These are phyloP conservation scores for Cotesia glomerata DNA, from an alignment of 1,140 invertebrate genomes.

Conservation along the genomic window DNA sequence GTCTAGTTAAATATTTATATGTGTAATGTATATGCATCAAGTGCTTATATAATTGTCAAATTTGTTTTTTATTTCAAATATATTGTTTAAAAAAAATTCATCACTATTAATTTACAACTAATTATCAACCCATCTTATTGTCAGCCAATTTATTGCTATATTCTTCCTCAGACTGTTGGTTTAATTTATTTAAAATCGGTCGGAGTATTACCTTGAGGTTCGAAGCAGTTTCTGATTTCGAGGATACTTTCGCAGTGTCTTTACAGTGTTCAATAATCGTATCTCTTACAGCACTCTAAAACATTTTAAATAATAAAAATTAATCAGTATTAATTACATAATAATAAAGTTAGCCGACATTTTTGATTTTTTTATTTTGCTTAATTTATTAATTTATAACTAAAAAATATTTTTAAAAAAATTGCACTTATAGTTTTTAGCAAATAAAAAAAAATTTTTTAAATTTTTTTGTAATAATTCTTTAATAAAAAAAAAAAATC, in stretches of 20 bases:
- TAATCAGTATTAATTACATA: too few relatives aligned
- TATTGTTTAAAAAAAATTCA: not conserved
- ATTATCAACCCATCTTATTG: not conserved
- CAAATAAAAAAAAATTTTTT: too few relatives aligned
- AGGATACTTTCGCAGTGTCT: slow-evolving; percentile 60
- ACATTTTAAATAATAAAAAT: slow-evolving; percentile 34
- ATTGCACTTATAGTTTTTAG: too few relatives aligned
- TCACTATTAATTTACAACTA: not conserved
- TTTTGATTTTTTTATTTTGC: too few relatives aligned
- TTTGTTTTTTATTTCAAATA: not conserved
- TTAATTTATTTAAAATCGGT: slow-evolving; percentile 16
- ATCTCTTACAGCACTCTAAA: slow-evolving; percentile 65
- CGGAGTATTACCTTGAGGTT: slow-evolving; percentile 51
- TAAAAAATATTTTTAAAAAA: too few relatives aligned
- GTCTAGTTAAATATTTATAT: not conserved
- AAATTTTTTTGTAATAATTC: too few relatives aligned
- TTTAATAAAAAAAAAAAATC: too few relatives aligned
- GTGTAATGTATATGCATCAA: slow-evolving; percentile 2
- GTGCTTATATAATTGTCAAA: slow-evolving; percentile 1
- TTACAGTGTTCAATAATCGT: slow-evolving; percentile 62
- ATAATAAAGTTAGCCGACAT: too few relatives aligned
- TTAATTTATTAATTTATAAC: too few relatives aligned
- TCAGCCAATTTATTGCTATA: too few relatives aligned
- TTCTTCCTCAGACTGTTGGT: not conserved
- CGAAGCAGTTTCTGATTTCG: slow-evolving; percentile 66